Base-by-base conservation (phyloP, 1,140 invertebrate species). In the Halyomorpha halys region DNA sequence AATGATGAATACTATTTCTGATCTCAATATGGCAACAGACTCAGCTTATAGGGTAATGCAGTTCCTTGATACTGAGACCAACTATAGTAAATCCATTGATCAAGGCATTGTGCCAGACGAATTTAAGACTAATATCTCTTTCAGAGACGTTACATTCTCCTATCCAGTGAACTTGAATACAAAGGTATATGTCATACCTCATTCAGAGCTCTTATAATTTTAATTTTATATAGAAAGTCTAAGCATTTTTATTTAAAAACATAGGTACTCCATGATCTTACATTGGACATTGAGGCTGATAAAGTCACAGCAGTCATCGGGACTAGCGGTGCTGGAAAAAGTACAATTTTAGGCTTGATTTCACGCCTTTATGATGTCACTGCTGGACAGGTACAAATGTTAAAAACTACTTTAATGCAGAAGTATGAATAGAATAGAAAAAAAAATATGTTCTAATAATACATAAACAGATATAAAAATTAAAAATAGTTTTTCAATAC, bases 221-320 rank as follows among this genome's bases (percentile, higher is more conserved):
- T n/a, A n/a, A n/a, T n/a, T n/a, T n/a, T n/a, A n/a, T n/a, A n/a
- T n/a, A n/a, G n/a, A n/a, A n/a, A n/a, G n/a, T n/a, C n/a, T n/a
- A n/a, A n/a, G n/a, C 49, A 3, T 30, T 65, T 67, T 9, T 19
- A 56, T 62, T n/a, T 70, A n/a, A n/a, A n/a, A 51, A 13, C 19
- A 8, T 51, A 86, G 77, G 84, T 94, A 67, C 74, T 93, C 3
- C 80, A 84, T 69, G 81, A 82, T 16, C 76, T 96, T 4, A 84
- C 81, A 73, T 72, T 97, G n/a, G 80, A 77, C 54, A 89, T 94
- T 13, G 79, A 85, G 65, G 79, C 84, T 13, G 93, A 94, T 5
- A 83, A 94, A 74, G 92, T 90, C 54, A 85, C 96, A 6, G 94
- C 93, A 0, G 74, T 97, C 6, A 93, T 94, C 0, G 90, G 90